Conservation (phyloP, 2,888 invertebrate genomes). For the Homarus gammarus region DNA sequence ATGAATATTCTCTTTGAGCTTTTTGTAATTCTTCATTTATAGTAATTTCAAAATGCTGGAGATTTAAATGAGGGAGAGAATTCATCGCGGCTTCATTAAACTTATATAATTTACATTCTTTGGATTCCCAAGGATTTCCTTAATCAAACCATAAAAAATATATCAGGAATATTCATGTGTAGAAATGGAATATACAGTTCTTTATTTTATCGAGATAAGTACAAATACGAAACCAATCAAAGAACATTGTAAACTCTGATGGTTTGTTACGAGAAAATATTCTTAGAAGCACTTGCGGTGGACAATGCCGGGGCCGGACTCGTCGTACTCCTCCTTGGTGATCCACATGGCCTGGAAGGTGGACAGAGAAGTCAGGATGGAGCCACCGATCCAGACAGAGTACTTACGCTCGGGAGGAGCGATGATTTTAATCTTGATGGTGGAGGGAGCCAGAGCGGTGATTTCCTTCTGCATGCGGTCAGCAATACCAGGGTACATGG, state of each 20-base stretch:
- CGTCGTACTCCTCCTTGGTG: conserved; percentile 77
- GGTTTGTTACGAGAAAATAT: too few relatives aligned
- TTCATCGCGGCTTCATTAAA: too few relatives aligned
- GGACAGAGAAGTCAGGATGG: conserved; percentile 78
- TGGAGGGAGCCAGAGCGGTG: conserved; percentile 77
- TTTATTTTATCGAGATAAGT: too few relatives aligned
- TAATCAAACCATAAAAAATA: too few relatives aligned
- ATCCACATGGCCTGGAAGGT: conserved; percentile 77
- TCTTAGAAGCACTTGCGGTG: conserved; percentile 77
- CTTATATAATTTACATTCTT: too few relatives aligned
- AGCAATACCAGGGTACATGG: conserved; percentile 75
- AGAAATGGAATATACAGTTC: too few relatives aligned
- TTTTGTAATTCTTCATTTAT: too few relatives aligned
- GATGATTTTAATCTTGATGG: conserved; percentile 78
- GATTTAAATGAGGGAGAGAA: too few relatives aligned
- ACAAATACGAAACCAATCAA: neutral
- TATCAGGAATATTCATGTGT: too few relatives aligned
- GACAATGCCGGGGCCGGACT: conserved; percentile 77
- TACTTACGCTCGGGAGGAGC: conserved; percentile 78
- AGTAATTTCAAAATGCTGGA: too few relatives aligned
- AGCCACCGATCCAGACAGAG: conserved; percentile 78
- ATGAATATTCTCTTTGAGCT: too few relatives aligned
- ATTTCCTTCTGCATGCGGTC: conserved; percentile 77
- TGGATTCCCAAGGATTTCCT: too few relatives aligned
- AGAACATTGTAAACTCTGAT: neutral